phyloP scores from a whole-genome alignment of 2,797 vertebrate species.

The Typhlichthys eigenmanni region DNA sequence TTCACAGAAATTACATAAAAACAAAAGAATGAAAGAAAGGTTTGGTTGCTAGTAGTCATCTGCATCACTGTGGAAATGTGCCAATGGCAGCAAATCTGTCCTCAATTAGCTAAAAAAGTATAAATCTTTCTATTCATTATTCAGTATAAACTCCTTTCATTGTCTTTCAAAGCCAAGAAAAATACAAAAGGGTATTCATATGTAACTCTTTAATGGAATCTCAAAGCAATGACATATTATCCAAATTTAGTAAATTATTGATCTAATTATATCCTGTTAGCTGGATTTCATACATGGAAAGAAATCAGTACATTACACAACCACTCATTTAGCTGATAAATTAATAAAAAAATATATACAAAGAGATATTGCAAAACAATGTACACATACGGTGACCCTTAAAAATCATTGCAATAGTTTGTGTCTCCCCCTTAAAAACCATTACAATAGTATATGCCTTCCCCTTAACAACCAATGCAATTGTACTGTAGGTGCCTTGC shows the following conservation, averaged over 20 bases:
- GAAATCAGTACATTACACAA: neutral
- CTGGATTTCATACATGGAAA: neutral
- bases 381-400: too few species aligned
- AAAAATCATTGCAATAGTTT: too few species aligned
- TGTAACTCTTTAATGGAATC: neutral
- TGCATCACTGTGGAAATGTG: too few species aligned
- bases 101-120: neutral
- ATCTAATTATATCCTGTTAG: too few species aligned
- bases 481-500: too few species aligned
- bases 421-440: too few species aligned
- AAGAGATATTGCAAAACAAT: too few species aligned
- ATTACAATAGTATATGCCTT: too few species aligned
- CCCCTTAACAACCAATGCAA: too few species aligned
- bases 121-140: neutral
- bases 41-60: neutral
- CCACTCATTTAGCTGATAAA: neutral
- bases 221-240: neutral
- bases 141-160: neutral
- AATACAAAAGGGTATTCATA: neutral
- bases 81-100: neutral
- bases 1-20: neutral
- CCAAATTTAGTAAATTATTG: too few species aligned
- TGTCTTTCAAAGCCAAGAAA: neutral
- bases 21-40: neutral
- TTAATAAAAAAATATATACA: too few species aligned